These are phyloP conservation scores for Neosalanx taihuensis DNA, from an alignment of 2,797 vertebrate species.

Conservation along the genomic window DNA sequence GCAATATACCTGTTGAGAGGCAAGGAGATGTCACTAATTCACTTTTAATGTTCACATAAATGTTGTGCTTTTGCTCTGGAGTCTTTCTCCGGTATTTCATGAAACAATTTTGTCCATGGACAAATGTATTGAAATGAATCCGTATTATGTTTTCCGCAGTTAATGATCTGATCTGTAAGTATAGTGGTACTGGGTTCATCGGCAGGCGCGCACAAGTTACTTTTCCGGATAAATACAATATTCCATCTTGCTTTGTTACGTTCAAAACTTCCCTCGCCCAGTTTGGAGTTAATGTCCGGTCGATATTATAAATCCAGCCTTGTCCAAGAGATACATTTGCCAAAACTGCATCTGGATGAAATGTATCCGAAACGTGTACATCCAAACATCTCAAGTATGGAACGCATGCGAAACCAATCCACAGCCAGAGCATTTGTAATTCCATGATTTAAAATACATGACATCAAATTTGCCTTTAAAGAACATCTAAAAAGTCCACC, in stretches of 20 bases:
- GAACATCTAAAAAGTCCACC: constrained; percentile 7
- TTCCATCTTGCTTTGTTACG: constrained; percentile 48
- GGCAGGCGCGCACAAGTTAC: constrained; percentile 48
- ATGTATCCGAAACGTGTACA: constrained; percentile 54
- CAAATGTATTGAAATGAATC: constrained; percentile 51
- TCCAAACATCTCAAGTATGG: constrained; percentile 61
- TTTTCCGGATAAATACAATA: constrained; percentile 44
- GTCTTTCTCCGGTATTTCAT: constrained; percentile 51
- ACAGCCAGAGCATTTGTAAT: constrained; percentile 45
- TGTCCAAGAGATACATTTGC: constrained; percentile 62
- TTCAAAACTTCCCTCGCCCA: constrained; percentile 32
- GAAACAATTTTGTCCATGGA: constrained; percentile 57
- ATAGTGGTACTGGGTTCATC: constrained; percentile 48
- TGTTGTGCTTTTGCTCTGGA: constrained; percentile 22
- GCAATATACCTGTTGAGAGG: constrained; percentile 31
- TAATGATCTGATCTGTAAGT: constrained; percentile 42
- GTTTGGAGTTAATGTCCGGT: constrained; percentile 43
- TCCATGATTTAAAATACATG: constrained; percentile 52
- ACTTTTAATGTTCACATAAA: constrained; percentile 37
- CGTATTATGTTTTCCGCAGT: constrained; percentile 33
- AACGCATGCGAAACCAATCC: constrained; percentile 45
- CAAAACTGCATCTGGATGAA: constrained; percentile 42
- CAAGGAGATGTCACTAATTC: constrained; percentile 25
- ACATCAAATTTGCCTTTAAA: constrained; percentile 22
- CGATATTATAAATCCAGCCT: constrained; percentile 59